phyloP scores from a whole-genome alignment of 2,113 vertebrate species.

The Setophaga kirtlandii region DNA sequence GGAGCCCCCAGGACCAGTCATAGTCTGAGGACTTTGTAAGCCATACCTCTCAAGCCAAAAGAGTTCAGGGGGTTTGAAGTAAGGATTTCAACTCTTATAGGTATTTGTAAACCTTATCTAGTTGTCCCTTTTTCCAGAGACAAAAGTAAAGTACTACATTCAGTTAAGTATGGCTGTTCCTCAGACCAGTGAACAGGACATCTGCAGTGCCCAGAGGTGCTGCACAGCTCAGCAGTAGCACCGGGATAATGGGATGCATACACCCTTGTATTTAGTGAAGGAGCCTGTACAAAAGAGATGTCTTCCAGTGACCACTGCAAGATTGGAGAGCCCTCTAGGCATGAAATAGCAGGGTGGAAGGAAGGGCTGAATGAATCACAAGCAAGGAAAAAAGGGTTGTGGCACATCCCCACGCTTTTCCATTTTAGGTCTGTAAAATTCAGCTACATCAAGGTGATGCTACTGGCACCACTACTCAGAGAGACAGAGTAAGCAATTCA shows the following conservation, averaged over 20 bases:
- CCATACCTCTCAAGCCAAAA: neutral
- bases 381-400: neutral
- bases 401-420: neutral
- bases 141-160: neutral
- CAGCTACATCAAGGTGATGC: neutral
- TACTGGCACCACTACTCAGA: neutral
- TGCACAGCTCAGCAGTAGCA: neutral
- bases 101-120: neutral
- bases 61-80: neutral
- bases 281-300: neutral
- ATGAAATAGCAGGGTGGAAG: neutral
- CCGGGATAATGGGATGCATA: neutral
- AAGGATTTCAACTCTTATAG: neutral
- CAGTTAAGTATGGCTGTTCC: neutral
- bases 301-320: neutral
- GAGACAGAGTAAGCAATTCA: neutral
- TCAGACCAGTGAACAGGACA: neutral
- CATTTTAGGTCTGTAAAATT: constrained; percentile 7
- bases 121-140: neutral
- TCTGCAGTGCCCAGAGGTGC: neutral
- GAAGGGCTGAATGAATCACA: neutral
- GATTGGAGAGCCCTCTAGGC: neutral
- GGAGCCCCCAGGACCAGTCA: neutral
- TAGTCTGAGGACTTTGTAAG: neutral
- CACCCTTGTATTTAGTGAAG: neutral